These are phyloP conservation scores for Sebastes variabilis DNA, from an alignment of 2,797 vertebrate species.

Conservation along the genomic window DNA sequence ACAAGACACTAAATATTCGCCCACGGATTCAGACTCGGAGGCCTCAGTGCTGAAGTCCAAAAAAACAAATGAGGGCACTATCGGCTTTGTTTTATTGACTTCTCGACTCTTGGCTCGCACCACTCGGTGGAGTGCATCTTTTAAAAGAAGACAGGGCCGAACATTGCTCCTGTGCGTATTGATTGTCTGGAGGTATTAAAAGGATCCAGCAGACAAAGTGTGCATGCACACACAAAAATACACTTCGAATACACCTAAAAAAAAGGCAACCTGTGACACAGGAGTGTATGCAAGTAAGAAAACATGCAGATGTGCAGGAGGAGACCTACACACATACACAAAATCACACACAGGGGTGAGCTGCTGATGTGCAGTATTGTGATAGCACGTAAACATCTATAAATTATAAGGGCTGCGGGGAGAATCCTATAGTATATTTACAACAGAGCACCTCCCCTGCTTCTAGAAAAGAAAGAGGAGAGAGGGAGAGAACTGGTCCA, in stretches of 20 bases:
- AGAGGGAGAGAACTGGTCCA: constrained; percentile 8
- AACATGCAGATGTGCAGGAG: neutral
- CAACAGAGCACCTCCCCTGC: constrained; percentile 46
- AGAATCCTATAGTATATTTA: constrained; percentile 71
- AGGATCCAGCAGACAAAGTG: constrained; percentile 56
- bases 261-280: constrained; percentile 5
- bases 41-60: constrained; percentile 25
- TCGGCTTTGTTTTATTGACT: constrained; percentile 73
- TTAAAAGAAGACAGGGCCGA: constrained; percentile 66
- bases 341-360: constrained; percentile 10
- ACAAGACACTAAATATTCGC: constrained; percentile 51
- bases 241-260: constrained; percentile 1
- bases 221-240: constrained; percentile 10
- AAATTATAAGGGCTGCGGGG: constrained; percentile 65
- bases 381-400: constrained; percentile 70
- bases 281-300: neutral
- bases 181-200: constrained; percentile 67
- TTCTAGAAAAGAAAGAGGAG: constrained; percentile 16
- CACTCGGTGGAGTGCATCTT: constrained; percentile 66
- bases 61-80: constrained; percentile 57
- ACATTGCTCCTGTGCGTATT: constrained; percentile 60
- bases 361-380: constrained; percentile 28
- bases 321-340: neutral
- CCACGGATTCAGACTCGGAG: constrained; percentile 34
- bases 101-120: constrained; percentile 58